Evolutionary conservation across 2,888 invertebrate genomes (phyloP), one percentile per base, ranked within the genome.

Genomic region (Iselma pallidipennis): DNA sequence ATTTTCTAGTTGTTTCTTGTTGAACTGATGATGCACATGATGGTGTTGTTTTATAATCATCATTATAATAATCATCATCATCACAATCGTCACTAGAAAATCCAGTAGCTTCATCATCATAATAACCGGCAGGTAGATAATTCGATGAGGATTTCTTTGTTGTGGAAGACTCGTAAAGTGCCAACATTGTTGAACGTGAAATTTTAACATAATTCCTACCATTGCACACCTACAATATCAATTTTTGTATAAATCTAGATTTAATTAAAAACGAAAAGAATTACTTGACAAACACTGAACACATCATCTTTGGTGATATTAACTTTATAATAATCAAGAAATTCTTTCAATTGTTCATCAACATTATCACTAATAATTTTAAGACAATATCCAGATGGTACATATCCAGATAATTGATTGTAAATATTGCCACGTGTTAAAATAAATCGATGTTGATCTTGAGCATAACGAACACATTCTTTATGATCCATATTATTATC

Each of bases 221-320:
- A 70, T 86, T 86, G 71, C 86, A 87, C n/a, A 74, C 70, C 81
- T 83, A 65, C 37, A 70, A 62, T 45, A 21, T 14, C 33, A 14
- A 33, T 2, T 33, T 14, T 25, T 25, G 25, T 25, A 25, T 25
- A 4, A 25, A 4, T 25, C 6, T 25, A 25, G 25, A 25, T 25
- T 25, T 4, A 25, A 4, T 25, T 25, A 3, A 25, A 25, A 25
- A 4, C 6, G 23, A 14, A 10, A 45, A 37, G 4, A 26, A 86
- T 84, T 79, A 89, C 88, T 80, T 88, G 86, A 80, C 94, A 94
- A 70, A 91, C 84, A 72, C 86, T 89, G 72, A 91, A 88, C 64
- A 92, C 85, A 79, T 92, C 86, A 63, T 83, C 83, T 75, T 86
- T 83, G 28, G 83, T 85, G 51, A 92, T 83, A 48, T 78, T 76